Evolutionary conservation across 2,888 invertebrate species (phyloP), one percentile per base, ranked within the genome.

Genomic region (Marronus borbonicus): DNA sequence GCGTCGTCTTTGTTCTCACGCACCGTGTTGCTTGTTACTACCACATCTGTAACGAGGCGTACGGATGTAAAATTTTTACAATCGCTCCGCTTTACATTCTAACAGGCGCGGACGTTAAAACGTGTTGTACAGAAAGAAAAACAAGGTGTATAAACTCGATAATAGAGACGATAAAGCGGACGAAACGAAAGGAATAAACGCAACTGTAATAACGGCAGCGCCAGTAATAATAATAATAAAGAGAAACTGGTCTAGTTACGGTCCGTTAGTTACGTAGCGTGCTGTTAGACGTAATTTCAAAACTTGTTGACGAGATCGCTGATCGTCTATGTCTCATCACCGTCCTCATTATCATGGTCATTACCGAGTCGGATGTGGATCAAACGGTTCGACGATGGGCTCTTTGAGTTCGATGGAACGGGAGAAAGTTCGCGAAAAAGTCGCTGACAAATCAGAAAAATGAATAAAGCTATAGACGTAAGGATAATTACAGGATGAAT

Each of bases 191-290:
- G 24, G 20, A 58, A 58, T n/a, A 58, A 58, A 58, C 55, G 20
- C n/a, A 20, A 17, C 55, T 8, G 1, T 58, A 58, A 58, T 58
- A 58, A 58, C 55, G 55, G 55, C 55, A 58, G 55, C 55, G 24
- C 55, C n/a, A 58, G 55, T 58, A 20, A 20, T 58, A 58, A 58
- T 20, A 20, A 24, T 58, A 58, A 58, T 58, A 58, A 58, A 17
- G 55, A 58, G 55, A 58, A 58, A 58, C 55, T 58, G 55, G 55
- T 58, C 55, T 58, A 58, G 55, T 58, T 58, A 58, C 55, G 55
- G 55, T 58, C 20, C 55, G 55, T 58, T 58, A 20, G 55, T 58
- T 58, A 58, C 55, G 55, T 58, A 58, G 55, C 55, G 20, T 58
- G 55, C 17, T 58, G 55, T 58, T 58, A 8, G n/a, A 12, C 44